Conservation (phyloP, 2,888 invertebrate genomes). For the Amiota mariae region DNA sequence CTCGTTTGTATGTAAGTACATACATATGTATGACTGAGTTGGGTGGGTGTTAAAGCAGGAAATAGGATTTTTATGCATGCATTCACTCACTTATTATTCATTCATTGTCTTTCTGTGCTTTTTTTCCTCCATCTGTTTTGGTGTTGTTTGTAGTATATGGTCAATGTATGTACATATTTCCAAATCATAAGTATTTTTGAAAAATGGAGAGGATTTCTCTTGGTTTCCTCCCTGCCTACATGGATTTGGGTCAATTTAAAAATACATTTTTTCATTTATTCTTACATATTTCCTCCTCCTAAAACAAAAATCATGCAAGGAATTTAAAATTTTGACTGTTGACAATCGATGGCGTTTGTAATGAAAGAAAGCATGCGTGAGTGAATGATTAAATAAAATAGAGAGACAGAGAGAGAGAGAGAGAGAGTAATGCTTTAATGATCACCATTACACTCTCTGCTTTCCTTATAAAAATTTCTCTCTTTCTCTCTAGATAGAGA, state of each 20-base stretch:
- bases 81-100: not conserved
- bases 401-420: too few species aligned
- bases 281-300: not conserved
- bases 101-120: slow-evolving; percentile 1
- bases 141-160: too few species aligned
- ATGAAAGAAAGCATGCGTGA: not conserved
- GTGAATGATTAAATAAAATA: not conserved
- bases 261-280: slow-evolving; percentile 44
- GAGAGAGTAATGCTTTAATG: not conserved
- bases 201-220: too few species aligned
- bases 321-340: slow-evolving; percentile 29
- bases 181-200: slow-evolving; percentile 5
- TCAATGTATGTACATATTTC: too few species aligned
- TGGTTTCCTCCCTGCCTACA: not conserved
- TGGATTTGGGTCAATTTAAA: slow-evolving; percentile 59
- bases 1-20: not conserved
- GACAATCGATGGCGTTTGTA: not conserved
- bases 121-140: not conserved
- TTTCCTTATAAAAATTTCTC: too few species aligned
- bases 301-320: slow-evolving; percentile 45
- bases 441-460: too few species aligned
- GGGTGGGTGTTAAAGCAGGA: slow-evolving; percentile 12
- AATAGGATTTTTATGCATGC: slow-evolving; percentile 20
- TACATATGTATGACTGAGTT: not conserved
- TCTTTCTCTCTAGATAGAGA: too few species aligned